Base-by-base conservation (phyloP, 2,113 vertebrate species). In the Perccottus glenii region DNA sequence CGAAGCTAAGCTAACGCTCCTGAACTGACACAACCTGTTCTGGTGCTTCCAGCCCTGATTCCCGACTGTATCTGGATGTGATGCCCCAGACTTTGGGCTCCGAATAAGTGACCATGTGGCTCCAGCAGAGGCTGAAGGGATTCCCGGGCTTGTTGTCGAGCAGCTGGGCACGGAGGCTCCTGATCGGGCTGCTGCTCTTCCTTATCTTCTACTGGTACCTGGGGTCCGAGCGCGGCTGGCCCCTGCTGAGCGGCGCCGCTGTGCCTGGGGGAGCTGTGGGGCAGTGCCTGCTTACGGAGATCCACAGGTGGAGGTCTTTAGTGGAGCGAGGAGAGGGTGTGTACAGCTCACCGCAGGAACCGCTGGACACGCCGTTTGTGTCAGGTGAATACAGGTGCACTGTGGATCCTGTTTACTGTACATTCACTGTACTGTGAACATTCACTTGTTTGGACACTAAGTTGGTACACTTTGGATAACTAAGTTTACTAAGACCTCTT, bases 61-160 rank as follows among this genome's bases (percentile, higher is more conserved):
- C 58, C 16, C 69, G 47, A 16, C 53, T 12, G 3, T 1, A 35
- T 53, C 50, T 11, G 68, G 71, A 32, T 11, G 43, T 44, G 38
- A 40, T 40, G 38, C 38, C 38, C 38, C 5, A 8, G 38, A 40
- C 38, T 40, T 40, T 40, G 38, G 38, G 38, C 38, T 36, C 3
- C 16, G n/a, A 9, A 2, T 19, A 15, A 2, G 35, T 10, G n/a
- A 77, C 45, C 6, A 86, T 89, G 96, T 98, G 96, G 96, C 92
- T 96, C 10, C 96, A 98, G 91, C 96, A 98, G 82, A 92, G 96
- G 80, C 90, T 98, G 15, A 98, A 98, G 89, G 94, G 94, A 45
- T 89, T 97, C 5, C 96, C 96, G n/a, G 94, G 96, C n/a, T 89
- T 98, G 87, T 89, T 97, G 6, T 98, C 96, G 0, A 98, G 96